Percentiles rank a stretch among this genome's conserved stretches.
phyloP scores from a whole-genome alignment of 2,797 vertebrate genomes.

The Calcarius lapponicus region DNA sequence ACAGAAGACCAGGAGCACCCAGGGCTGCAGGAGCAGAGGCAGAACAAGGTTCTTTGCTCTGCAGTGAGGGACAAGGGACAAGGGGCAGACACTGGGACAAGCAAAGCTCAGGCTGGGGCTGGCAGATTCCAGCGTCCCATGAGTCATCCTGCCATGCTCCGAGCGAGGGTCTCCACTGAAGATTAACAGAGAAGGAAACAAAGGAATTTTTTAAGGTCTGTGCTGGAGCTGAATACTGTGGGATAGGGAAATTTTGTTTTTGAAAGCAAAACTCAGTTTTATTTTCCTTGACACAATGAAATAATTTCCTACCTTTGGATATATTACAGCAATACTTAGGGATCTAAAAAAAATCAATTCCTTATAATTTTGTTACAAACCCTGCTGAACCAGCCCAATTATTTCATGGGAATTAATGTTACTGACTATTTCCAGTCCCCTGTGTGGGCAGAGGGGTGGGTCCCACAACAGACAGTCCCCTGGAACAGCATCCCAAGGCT shows the following conservation, averaged over 20 bases:
- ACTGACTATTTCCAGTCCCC: neutral
- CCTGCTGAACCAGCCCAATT: neutral
- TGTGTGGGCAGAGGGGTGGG: fast-evolving
- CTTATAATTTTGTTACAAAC: neutral
- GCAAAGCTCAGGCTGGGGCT: neutral
- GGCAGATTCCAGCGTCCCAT: fast-evolving
- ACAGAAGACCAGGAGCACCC: neutral
- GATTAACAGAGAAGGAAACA: neutral
- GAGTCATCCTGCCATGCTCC: neutral
- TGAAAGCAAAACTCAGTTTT: neutral
- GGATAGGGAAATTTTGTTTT: neutral
- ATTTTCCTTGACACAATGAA: neutral
- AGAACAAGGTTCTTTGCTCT: neutral
- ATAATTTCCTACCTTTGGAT: neutral
- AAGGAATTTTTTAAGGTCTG: neutral
- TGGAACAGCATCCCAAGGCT: neutral
- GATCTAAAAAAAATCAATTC: neutral
- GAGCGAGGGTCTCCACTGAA: neutral
- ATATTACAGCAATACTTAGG: neutral
- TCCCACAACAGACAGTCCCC: neutral
- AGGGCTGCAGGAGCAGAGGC: neutral
- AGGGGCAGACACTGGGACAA: fast-evolving
- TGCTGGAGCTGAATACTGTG: fast-evolving
- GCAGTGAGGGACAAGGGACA: neutral
- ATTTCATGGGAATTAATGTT: neutral